Evolutionary conservation across 2,888 invertebrate species (phyloP).

Genomic region (Boloria selene): DNA sequence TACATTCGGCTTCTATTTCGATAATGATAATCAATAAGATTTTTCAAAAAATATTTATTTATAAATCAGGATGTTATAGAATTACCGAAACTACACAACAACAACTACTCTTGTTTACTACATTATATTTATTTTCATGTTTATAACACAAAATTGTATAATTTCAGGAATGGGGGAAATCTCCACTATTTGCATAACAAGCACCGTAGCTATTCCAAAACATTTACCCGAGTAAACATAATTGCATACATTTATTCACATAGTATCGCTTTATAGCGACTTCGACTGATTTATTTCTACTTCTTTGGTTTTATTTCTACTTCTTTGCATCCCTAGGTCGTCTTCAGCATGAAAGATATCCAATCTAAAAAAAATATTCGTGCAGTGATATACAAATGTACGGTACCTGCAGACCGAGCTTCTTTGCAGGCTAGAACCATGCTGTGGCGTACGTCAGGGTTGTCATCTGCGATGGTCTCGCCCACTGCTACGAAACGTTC

Average conservation of each 20-base stretch:
- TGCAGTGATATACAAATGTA: neutral
- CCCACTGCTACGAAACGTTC: constrained; percentile 99
- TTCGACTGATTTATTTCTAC: too few species aligned
- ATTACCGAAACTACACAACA: neutral
- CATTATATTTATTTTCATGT: neutral
- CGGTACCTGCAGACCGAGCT: constrained; percentile 95
- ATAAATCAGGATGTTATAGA: too few species aligned
- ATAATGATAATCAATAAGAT: too few species aligned
- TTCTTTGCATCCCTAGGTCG: too few species aligned
- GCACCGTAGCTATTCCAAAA: neutral
- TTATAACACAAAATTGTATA: neutral
- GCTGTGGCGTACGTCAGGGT: constrained; percentile 97
- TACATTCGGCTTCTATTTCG: too few species aligned
- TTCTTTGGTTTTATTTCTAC: too few species aligned
- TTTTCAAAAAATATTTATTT: too few species aligned
- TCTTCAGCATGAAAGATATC: too few species aligned
- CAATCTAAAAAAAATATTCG: too few species aligned
- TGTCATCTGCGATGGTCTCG: constrained; percentile 99
- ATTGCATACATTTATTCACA: too few species aligned
- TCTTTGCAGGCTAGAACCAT: constrained; percentile 99
- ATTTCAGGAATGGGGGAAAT: neutral
- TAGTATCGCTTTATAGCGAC: too few species aligned
- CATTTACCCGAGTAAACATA: too few species aligned
- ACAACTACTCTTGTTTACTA: constrained; percentile 3
- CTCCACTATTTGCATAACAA: neutral